Conservation (phyloP, 2,888 invertebrate species). For the Drosophila differens region DNA sequence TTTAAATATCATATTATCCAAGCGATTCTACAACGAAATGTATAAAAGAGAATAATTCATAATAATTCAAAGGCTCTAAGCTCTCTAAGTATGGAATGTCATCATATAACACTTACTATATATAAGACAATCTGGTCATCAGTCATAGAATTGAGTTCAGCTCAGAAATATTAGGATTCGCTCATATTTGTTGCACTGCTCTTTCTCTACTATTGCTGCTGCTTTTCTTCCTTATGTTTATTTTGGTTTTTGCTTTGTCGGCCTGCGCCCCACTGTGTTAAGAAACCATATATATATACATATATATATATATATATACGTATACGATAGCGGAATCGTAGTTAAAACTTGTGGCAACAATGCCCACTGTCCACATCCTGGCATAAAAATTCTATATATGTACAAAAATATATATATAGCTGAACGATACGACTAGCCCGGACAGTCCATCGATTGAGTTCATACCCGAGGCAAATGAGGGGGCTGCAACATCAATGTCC, state of each 20-base stretch:
- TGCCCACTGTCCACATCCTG: slow-evolving; percentile 1
- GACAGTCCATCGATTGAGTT: slow-evolving; percentile 82
- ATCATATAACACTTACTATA: not conserved
- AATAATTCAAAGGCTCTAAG: not conserved
- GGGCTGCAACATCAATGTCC: slow-evolving; percentile 31
- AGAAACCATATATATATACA: not conserved
- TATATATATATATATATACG: not conserved
- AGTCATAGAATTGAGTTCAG: not conserved
- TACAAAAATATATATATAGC: slow-evolving; percentile 41
- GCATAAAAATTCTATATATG: slow-evolving; percentile 3
- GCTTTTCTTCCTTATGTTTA: not conserved
- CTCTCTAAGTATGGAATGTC: too few relatives aligned
- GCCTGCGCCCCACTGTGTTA: slow-evolving; percentile 14
- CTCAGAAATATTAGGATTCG: not conserved
- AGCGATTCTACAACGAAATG: too few relatives aligned
- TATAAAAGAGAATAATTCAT: too few relatives aligned
- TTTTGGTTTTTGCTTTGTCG: slow-evolving; percentile 26
- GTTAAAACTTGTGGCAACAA: slow-evolving; percentile 21
- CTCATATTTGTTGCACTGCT: slow-evolving; percentile 1
- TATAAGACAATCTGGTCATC: not conserved
- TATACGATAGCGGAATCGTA: slow-evolving; percentile 5
- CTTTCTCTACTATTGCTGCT: not conserved
- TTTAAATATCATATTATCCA: too few relatives aligned
- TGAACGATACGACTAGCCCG: slow-evolving; percentile 77
- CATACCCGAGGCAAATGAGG: slow-evolving; percentile 77